Percentiles rank a stretch among this genome's conserved stretches.
Evolutionary conservation across 2,797 vertebrate genomes (phyloP).

Genomic region (Nyctalus aviator): DNA sequence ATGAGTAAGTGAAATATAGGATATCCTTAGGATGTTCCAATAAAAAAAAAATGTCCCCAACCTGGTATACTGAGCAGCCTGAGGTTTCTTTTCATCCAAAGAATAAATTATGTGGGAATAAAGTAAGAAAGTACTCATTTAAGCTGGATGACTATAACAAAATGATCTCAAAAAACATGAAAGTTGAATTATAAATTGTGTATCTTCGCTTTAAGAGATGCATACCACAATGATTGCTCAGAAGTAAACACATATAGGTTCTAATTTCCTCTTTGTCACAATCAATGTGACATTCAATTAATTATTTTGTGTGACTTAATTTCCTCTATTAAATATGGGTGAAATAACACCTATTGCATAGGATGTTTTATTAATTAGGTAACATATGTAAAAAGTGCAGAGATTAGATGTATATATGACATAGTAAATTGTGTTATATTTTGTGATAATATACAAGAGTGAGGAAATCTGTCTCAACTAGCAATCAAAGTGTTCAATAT

Average conservation of each 20-base stretch:
- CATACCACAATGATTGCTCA: not conserved
- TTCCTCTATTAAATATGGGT: not conserved
- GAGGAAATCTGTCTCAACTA: not conserved
- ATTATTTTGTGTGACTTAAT: slow-evolving; percentile 7
- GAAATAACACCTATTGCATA: not conserved
- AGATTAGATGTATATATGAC: not conserved
- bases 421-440: not conserved
- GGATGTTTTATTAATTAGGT: not conserved
- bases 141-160: not conserved
- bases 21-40: not conserved
- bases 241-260: not conserved
- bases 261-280: slow-evolving; percentile 40
- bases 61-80: not conserved
- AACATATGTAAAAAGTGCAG: not conserved
- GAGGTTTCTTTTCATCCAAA: not conserved
- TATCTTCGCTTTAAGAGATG: slow-evolving; percentile 9
- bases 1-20: not conserved
- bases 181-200: slow-evolving; percentile 29
- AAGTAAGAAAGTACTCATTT: not conserved
- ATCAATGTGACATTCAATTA: slow-evolving; percentile 23
- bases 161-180: slow-evolving; percentile 41
- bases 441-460: not conserved
- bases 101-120: slow-evolving; percentile 6
- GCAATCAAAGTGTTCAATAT: slow-evolving; percentile 19
- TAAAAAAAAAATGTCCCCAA: not conserved